Evolutionary conservation across 2,888 invertebrate genomes (phyloP).

Genomic region (Melieria omissa): DNA sequence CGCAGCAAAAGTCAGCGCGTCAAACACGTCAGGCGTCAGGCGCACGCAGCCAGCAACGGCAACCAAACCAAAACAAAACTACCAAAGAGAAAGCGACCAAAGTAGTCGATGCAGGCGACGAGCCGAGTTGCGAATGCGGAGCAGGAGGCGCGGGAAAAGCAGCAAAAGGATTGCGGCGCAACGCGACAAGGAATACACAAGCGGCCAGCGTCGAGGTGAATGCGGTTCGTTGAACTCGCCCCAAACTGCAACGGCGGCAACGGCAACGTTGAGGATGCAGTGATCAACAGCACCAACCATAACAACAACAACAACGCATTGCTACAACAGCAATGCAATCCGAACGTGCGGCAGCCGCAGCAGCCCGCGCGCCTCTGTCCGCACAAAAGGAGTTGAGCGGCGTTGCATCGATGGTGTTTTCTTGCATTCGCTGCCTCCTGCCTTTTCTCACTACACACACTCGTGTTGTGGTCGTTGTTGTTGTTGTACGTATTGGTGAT

Average conservation of each 20-base stretch:
- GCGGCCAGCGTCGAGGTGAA: constrained; percentile 29
- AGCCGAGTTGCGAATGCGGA: not conserved
- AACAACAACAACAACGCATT: too few relatives aligned
- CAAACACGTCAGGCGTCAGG: not conserved
- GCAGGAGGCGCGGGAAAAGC: constrained; percentile 14
- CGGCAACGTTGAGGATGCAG: too few relatives aligned
- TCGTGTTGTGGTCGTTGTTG: constrained; percentile 6
- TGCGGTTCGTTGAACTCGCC: constrained; percentile 28
- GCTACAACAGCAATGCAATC: too few relatives aligned
- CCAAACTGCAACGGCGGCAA: not conserved
- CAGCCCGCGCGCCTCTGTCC: too few relatives aligned
- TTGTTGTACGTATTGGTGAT: constrained; percentile 45
- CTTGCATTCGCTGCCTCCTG: too few relatives aligned
- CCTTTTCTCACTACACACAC: too few relatives aligned
- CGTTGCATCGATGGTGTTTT: too few relatives aligned
- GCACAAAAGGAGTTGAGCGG: too few relatives aligned
- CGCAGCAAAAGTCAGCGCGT: constrained; percentile 4
- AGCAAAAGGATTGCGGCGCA: constrained; percentile 23
- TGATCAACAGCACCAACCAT: too few relatives aligned
- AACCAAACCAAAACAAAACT: constrained; percentile 6
- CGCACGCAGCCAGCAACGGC: not conserved
- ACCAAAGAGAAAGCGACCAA: not conserved
- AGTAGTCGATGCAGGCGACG: not conserved
- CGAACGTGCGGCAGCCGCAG: too few relatives aligned
- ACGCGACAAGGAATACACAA: constrained; percentile 20